Base-by-base conservation (phyloP, 2,797 vertebrate species). In the Pangasius macronema region DNA sequence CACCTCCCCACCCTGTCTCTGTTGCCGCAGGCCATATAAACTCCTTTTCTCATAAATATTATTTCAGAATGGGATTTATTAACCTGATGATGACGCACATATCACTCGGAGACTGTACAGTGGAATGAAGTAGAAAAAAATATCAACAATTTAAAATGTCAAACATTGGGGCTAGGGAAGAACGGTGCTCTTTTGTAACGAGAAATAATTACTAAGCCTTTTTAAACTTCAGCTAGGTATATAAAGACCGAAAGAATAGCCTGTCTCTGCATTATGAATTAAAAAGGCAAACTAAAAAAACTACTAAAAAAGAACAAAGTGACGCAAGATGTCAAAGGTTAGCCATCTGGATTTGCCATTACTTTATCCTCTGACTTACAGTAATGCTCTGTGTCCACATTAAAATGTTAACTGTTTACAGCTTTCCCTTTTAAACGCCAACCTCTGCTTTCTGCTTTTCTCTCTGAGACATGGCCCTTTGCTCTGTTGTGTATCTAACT, bases 21-120 rank as follows among this genome's bases (percentile, higher is more conserved):
- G 84, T 85, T 86, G 86, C 89, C 8, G 30, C 82, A 84, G 84
- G 86, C 82, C 90, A 79, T 89, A 89, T 89, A 89, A 91, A 88
- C 86, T 79, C 84, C 86, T 83, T 80, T 83, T 86, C 89, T 90
- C 90, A 91, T 90, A 91, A 91, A 91, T 91, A 90, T 91, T 91
- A 89, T 88, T 91, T 91, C 84, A 90, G 88, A 91, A 87, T 86
- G 46, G 84, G 84, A 91, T 91, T 91, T 89, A 89, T 90, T 91
- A 91, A 89, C 89, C 82, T 87, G 82, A 65, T 70, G 77, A 89
- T 91, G 89, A 91, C 86, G 77, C 90, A 91, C 86, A 86, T 51
- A 73, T 81, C 86, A 65, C 87, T 85, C 89, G 87, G 61, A 87
- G 72, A 67, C 63, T 5, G 83, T 68, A 67, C 7, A 5, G 80